phyloP scores from a whole-genome alignment of 2,113 vertebrate genomes.

The Chloropsis cyanopogon region DNA sequence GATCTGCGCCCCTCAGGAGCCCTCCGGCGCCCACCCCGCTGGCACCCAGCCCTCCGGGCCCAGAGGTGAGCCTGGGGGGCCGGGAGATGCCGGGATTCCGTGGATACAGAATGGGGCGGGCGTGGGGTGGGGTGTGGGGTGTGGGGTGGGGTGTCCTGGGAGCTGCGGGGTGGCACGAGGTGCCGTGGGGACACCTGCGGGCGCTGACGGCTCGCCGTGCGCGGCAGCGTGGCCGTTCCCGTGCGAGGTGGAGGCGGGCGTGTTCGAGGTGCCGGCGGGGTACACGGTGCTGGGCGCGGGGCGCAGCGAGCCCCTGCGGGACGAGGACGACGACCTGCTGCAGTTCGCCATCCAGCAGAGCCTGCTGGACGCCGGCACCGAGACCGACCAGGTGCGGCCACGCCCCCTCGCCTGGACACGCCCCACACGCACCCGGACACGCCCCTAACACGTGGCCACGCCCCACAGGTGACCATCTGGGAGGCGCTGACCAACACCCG shows the following conservation, averaged over 20 bases:
- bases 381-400: conserved; percentile 85
- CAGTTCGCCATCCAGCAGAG: conserved; percentile 97
- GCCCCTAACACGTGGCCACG: fast-evolving
- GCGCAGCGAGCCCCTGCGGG: conserved; percentile 87
- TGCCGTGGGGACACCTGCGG: fast-evolving
- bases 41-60: background rate
- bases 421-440: fast-evolving
- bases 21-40: background rate
- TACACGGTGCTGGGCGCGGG: conserved; percentile 88
- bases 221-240: background rate
- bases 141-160: fast-evolving
- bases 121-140: background rate
- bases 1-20: background rate
- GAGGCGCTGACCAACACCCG: conserved; percentile 91
- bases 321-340: conserved; percentile 90
- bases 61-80: background rate
- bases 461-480: conserved; percentile 89
- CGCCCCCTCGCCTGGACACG: fast-evolving
- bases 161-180: fast-evolving
- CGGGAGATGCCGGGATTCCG: fast-evolving
- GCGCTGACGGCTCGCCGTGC: fast-evolving
- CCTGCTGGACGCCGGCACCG: conserved; percentile 87
- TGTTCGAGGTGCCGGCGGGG: conserved; percentile 89
- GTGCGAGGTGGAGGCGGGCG: conserved; percentile 70
- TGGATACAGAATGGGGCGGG: background rate